Conservation (phyloP, 2,888 invertebrate genomes). For the Diloba caeruleocephala region DNA sequence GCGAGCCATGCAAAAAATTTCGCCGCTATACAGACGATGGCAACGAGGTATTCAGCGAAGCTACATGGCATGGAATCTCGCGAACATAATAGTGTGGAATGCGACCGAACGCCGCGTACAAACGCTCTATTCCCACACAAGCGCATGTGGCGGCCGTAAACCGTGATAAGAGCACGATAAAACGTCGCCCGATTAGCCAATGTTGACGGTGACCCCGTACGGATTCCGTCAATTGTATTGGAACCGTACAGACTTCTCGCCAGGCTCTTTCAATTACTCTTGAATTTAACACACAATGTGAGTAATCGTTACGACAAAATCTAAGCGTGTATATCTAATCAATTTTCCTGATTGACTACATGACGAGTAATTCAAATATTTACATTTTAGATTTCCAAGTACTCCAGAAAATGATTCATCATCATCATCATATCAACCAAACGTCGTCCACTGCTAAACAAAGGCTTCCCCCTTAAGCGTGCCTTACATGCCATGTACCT, state of each 20-base stretch:
- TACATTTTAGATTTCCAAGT: conserved; percentile 31
- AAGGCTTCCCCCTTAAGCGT: too few relatives aligned
- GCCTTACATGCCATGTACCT: too few relatives aligned
- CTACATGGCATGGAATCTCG: conserved; percentile 77
- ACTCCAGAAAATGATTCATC: too few relatives aligned
- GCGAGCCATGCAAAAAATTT: conserved; percentile 82
- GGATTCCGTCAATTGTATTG: conserved; percentile 62
- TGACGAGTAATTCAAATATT: conserved; percentile 38
- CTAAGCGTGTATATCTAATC: conserved; percentile 36
- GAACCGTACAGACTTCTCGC: conserved; percentile 44
- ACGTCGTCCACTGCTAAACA: too few relatives aligned
- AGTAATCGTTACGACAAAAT: conserved; percentile 43
- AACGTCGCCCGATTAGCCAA: conserved; percentile 82
- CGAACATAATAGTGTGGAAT: conserved; percentile 84
- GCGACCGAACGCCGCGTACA: conserved; percentile 71
- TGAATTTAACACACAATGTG: conserved; percentile 41
- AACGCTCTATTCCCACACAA: conserved; percentile 68
- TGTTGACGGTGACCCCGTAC: conserved; percentile 74
- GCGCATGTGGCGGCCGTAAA: conserved; percentile 64
- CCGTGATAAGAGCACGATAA: conserved; percentile 83
- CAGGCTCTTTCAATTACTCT: conserved; percentile 50
- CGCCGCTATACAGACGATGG: conserved; percentile 76
- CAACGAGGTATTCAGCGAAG: conserved; percentile 61
- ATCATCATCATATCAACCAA: too few relatives aligned
- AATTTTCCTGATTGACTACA: conserved; percentile 38